phyloP scores from a whole-genome alignment of 2,888 invertebrate species.

The Margaritifera margaritifera region DNA sequence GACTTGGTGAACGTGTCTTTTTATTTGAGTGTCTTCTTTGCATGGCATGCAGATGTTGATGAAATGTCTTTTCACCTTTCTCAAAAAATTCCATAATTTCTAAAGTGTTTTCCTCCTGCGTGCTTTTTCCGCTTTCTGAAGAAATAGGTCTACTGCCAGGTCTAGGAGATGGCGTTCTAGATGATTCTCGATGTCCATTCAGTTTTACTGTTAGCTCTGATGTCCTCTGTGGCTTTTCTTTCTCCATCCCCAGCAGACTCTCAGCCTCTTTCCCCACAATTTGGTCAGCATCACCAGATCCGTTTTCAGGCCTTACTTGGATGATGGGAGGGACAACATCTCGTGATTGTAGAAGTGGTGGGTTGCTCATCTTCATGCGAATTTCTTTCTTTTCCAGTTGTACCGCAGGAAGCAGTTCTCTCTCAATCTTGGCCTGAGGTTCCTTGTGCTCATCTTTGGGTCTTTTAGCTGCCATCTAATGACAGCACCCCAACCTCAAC shows the following conservation, averaged over 20 bases:
- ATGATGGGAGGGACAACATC: slow-evolving; percentile 32
- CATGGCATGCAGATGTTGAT: slow-evolving; percentile 12
- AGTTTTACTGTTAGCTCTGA: slow-evolving; percentile 1
- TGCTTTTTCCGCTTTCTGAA: slow-evolving; percentile 33
- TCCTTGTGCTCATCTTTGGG: slow-evolving; percentile 49
- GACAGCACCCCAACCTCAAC: slow-evolving; percentile 35
- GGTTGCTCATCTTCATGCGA: slow-evolving; percentile 43
- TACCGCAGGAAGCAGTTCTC: slow-evolving; percentile 53
- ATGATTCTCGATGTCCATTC: not conserved
- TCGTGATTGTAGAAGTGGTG: slow-evolving; percentile 16
- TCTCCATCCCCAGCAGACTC: not conserved
- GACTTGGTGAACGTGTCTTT: slow-evolving; percentile 55
- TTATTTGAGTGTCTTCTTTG: slow-evolving; percentile 21
- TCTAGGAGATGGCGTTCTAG: slow-evolving; percentile 29
- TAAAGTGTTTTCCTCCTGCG: slow-evolving; percentile 44
- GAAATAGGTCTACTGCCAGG: slow-evolving; percentile 25
- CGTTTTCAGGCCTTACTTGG: slow-evolving; percentile 37
- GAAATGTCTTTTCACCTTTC: slow-evolving; percentile 49
- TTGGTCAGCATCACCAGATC: slow-evolving; percentile 38
- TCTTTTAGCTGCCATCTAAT: slow-evolving; percentile 53
- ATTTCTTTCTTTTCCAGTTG: slow-evolving; percentile 57
- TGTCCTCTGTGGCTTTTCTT: slow-evolving; percentile 4
- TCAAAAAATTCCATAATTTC: slow-evolving; percentile 63
- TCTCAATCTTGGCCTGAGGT: slow-evolving; percentile 51
- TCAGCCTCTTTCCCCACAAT: slow-evolving; percentile 56